These are phyloP conservation scores for Prunella fulvescens DNA, from an alignment of 2,113 vertebrate genomes.

Conservation along the genomic window DNA sequence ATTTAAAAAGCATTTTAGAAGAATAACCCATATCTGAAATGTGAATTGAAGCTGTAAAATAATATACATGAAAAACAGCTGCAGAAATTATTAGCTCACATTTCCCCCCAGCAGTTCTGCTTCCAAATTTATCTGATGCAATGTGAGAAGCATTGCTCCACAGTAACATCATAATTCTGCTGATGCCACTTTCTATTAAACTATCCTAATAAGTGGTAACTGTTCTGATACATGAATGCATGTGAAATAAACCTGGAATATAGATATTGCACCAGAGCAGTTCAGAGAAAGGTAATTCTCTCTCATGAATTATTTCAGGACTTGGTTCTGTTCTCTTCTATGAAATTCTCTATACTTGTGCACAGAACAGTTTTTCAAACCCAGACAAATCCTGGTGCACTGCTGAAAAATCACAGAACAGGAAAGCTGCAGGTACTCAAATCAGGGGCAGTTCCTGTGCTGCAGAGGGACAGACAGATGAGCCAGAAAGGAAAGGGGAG, in stretches of 20 bases:
- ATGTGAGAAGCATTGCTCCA: not conserved
- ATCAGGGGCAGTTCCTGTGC: not conserved
- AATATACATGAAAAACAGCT: constrained; percentile 20
- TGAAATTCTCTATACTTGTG: not conserved
- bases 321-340: not conserved
- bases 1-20: constrained; percentile 36
- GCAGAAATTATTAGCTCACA: constrained; percentile 31
- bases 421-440: not conserved
- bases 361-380: not conserved
- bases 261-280: not conserved
- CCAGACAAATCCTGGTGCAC: not conserved
- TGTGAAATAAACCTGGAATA: not conserved
- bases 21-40: constrained; percentile 21
- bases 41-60: constrained; percentile 38
- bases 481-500: not conserved
- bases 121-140: not conserved
- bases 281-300: not conserved
- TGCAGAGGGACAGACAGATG: not conserved
- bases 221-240: constrained; percentile 1
- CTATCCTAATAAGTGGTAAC: not conserved
- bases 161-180: constrained; percentile 30
- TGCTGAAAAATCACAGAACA: not conserved
- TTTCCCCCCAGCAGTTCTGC: constrained; percentile 14
- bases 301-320: not conserved
- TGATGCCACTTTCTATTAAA: constrained; percentile 39